These are phyloP conservation scores for Mastomys coucha DNA, from an alignment of 2,113 vertebrate genomes.

Conservation along the genomic window DNA sequence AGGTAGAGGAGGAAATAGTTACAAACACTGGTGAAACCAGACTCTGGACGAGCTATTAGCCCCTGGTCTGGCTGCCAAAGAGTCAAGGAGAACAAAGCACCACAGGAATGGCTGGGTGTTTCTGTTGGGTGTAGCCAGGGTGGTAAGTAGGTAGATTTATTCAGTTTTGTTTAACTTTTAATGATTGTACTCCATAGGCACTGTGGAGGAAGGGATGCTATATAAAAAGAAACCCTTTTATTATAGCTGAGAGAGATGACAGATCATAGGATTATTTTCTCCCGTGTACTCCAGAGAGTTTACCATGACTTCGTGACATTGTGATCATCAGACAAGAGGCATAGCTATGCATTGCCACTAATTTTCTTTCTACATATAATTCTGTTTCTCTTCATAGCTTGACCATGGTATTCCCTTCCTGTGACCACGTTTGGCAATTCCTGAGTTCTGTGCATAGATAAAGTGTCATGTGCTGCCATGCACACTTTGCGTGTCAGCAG, in stretches of 20 bases:
- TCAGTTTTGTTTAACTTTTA: conserved; percentile 8
- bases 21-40: neutral
- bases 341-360: neutral
- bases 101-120: neutral
- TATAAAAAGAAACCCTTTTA: neutral
- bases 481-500: too few species aligned
- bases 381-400: neutral
- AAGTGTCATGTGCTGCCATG: neutral
- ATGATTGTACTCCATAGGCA: neutral
- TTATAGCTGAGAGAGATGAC: neutral
- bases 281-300: neutral
- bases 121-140: neutral
- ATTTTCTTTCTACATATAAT: neutral
- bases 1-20: accelerated
- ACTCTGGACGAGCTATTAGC: accelerated
- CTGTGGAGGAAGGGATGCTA: neutral
- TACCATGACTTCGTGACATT: neutral
- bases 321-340: neutral
- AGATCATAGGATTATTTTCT: neutral
- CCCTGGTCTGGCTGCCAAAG: neutral
- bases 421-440: neutral
- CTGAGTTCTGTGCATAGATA: neutral
- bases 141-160: neutral
- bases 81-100: neutral
- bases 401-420: neutral